Evolutionary conservation across 1,140 invertebrate species (phyloP).

Genomic region (Chironomus striatipennis): DNA sequence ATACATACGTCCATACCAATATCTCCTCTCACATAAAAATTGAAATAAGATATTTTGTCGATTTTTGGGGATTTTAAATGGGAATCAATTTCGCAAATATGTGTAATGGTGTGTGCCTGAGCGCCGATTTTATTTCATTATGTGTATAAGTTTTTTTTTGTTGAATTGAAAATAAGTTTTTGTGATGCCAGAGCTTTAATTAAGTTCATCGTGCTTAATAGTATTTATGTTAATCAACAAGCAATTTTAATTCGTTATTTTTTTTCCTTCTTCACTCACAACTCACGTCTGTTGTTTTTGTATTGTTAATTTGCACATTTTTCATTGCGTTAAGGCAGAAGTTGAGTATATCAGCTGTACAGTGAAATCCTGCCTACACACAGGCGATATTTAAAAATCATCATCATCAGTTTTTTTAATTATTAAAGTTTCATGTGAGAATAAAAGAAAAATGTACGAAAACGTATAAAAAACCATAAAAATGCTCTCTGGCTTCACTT

Average conservation of each 20-base stretch:
- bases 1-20: too few relatives aligned
- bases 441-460: too few relatives aligned
- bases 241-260: conserved; percentile 15
- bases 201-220: conserved; percentile 23
- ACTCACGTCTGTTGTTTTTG: background rate
- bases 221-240: conserved; percentile 23
- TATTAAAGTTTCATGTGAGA: too few relatives aligned
- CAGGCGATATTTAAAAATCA: background rate
- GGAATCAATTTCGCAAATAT: too few relatives aligned
- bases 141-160: too few relatives aligned
- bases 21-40: too few relatives aligned
- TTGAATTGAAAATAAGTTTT: too few relatives aligned
- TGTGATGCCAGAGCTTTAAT: conserved; percentile 11
- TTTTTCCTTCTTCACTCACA: background rate
- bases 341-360: background rate
- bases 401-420: too few relatives aligned
- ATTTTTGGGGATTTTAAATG: too few relatives aligned
- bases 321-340: background rate
- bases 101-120: too few relatives aligned
- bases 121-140: too few relatives aligned
- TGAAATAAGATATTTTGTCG: too few relatives aligned
- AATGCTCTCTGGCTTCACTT: conserved; percentile 17
- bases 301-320: conserved; percentile 20
- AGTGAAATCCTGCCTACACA: conserved; percentile 18
- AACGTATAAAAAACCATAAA: conserved; percentile 15